Percentiles rank a stretch among this genome's conserved stretches.
phyloP scores from a whole-genome alignment of 1,140 invertebrate genomes.

The Drosophila suzukii region DNA sequence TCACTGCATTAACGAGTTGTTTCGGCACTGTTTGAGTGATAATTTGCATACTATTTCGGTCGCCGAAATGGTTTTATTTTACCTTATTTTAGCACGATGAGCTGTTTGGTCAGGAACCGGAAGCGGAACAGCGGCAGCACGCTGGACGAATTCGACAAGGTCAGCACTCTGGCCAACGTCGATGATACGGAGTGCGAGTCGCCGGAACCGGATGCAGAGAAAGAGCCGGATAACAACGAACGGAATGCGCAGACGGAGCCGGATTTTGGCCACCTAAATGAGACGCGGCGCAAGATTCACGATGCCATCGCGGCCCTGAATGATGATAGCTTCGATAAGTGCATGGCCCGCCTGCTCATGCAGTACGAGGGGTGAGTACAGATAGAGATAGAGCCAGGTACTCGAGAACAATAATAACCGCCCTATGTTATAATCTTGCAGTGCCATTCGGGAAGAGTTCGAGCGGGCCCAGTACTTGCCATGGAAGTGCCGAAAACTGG shows the following conservation, averaged over 20 bases:
- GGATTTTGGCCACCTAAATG: conserved; percentile 57
- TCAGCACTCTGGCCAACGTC: conserved; percentile 33
- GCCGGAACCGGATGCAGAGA: conserved; percentile 5
- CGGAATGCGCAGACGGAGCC: neutral
- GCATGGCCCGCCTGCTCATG: conserved; percentile 51
- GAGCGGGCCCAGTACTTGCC: conserved; percentile 54
- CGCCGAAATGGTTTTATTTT: neutral
- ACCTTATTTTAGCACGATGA: conserved; percentile 18
- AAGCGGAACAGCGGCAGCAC: conserved; percentile 27
- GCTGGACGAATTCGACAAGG: conserved; percentile 40
- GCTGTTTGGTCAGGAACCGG: conserved; percentile 26
- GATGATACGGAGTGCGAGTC: conserved; percentile 20
- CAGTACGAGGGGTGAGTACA: conserved; percentile 61
- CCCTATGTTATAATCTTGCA: neutral
- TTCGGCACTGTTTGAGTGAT: neutral
- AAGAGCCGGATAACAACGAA: conserved; percentile 17
- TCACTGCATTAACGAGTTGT: conserved; percentile 46
- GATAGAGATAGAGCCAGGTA: neutral
- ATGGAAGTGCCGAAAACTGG: conserved; percentile 44
- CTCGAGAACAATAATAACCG: neutral
- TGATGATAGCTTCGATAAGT: conserved; percentile 61
- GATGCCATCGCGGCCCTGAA: conserved; percentile 62
- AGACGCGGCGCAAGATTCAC: conserved; percentile 59
- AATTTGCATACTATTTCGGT: conserved; percentile 12
- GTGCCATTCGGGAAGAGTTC: conserved; percentile 66